A percentile compares a stretch with the other conserved stretches of the same genome.
phyloP scores from a whole-genome alignment of 2,888 invertebrate genomes.

The Oxystoma pomonae region DNA sequence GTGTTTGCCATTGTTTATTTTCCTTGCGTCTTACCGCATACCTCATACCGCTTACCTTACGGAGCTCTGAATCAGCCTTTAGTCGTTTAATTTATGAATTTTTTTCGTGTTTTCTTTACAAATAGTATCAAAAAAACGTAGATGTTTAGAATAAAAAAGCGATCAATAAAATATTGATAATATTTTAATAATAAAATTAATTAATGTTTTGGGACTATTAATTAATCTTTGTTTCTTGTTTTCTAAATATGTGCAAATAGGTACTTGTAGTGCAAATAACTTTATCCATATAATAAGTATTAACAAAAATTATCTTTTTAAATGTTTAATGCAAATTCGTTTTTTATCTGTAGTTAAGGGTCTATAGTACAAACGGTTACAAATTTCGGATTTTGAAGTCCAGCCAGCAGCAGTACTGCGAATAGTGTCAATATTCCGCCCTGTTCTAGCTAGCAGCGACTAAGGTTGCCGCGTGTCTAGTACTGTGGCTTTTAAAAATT shows the following conservation, averaged over 20 bases:
- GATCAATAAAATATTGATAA: not conserved
- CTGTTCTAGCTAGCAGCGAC: constrained; percentile 12
- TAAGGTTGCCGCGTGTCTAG: constrained; percentile 17
- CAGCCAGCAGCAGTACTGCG: constrained; percentile 17
- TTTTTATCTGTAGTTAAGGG: constrained; percentile 8
- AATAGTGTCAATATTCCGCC: constrained; percentile 14
- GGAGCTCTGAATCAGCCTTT: no score
- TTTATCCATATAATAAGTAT: not conserved
- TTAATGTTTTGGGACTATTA: not conserved
- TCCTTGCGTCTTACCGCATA: no score
- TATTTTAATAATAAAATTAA: not conserved
- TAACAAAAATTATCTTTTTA: not conserved
- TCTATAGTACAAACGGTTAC: constrained; percentile 18
- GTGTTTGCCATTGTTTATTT: no score
- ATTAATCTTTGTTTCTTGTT: no score
- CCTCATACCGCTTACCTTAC: no score
- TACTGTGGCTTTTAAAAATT: constrained; percentile 14
- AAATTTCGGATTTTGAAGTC: constrained; percentile 13
- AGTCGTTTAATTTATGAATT: not conserved
- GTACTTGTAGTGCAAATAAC: no score
- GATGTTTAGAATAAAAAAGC: not conserved
- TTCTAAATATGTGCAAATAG: no score
- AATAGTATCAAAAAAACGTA: not conserved
- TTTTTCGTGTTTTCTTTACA: not conserved
- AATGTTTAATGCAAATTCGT: not conserved